These are phyloP conservation scores for Leuciscus waleckii DNA, from an alignment of 2,797 vertebrate genomes.

Conservation along the genomic window DNA sequence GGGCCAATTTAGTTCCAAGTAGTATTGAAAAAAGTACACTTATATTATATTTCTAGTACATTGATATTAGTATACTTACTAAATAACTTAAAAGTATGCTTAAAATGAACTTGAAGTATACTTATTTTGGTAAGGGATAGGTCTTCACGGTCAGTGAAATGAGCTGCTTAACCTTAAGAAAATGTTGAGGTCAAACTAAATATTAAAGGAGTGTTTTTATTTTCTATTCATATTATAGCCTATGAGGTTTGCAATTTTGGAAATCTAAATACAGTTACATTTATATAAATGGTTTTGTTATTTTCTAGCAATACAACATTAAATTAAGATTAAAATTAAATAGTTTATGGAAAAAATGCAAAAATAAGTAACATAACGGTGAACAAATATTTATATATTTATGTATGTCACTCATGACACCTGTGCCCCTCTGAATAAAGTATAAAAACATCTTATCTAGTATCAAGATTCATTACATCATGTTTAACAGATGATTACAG, in stretches of 20 bases:
- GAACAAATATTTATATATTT: neutral
- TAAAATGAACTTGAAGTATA: no score
- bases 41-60: no score
- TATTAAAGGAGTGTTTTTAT: neutral
- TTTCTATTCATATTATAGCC: neutral
- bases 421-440: constrained; percentile 19
- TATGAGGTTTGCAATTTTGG: neutral
- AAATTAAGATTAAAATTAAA: neutral
- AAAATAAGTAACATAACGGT: neutral
- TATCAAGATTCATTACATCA: constrained; percentile 55
- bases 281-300: neutral
- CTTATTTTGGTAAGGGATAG: no score
- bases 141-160: neutral
- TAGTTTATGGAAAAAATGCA: neutral
- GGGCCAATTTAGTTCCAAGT: no score
- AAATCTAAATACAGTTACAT: neutral
- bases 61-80: no score
- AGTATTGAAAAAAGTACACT: no score
- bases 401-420: constrained; percentile 30
- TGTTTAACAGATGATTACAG: constrained; percentile 57
- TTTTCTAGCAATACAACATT: neutral
- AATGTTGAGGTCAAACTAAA: neutral
- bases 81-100: no score
- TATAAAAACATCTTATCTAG: constrained; percentile 53
- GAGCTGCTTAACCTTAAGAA: neutral